Conservation (phyloP, 2,888 invertebrate genomes). For the Podotricha telesiphe region DNA sequence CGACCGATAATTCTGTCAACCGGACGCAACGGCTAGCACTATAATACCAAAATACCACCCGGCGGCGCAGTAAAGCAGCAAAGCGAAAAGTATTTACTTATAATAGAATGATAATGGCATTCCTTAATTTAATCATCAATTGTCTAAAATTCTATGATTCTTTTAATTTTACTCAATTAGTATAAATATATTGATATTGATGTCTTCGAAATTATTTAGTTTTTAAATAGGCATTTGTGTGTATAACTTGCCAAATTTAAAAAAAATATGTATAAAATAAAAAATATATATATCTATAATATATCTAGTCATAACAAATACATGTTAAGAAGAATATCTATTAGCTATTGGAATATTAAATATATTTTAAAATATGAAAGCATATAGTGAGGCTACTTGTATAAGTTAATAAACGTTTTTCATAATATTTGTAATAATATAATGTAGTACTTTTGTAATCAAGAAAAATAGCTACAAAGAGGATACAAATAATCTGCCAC, state of each 20-base stretch:
- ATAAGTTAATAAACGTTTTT: slow-evolving; percentile 24
- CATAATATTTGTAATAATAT: not conserved
- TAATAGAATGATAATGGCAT: no score
- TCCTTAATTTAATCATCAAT: no score
- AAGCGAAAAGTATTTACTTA: no score
- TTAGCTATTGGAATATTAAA: slow-evolving; percentile 15
- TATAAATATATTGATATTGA: not conserved
- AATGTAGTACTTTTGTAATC: not conserved
- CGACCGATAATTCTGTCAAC: no score
- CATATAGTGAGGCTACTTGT: slow-evolving; percentile 69
- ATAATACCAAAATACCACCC: no score
- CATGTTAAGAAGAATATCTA: slow-evolving; percentile 24
- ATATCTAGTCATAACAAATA: slow-evolving; percentile 5
- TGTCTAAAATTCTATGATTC: no score
- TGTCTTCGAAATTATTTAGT: not conserved
- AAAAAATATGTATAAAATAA: slow-evolving; percentile 10
- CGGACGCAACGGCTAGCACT: no score
- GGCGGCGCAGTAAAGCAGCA: no score
- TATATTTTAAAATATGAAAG: slow-evolving; percentile 63
- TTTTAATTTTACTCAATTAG: no score
- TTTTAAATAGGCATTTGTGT: not conserved
- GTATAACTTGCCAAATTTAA: slow-evolving; percentile 8
- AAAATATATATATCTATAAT: not conserved
- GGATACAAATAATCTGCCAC: not conserved
- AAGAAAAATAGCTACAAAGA: not conserved